Evolutionary conservation across 2,797 vertebrate genomes (phyloP).

Genomic region (Sciurus carolinensis): DNA sequence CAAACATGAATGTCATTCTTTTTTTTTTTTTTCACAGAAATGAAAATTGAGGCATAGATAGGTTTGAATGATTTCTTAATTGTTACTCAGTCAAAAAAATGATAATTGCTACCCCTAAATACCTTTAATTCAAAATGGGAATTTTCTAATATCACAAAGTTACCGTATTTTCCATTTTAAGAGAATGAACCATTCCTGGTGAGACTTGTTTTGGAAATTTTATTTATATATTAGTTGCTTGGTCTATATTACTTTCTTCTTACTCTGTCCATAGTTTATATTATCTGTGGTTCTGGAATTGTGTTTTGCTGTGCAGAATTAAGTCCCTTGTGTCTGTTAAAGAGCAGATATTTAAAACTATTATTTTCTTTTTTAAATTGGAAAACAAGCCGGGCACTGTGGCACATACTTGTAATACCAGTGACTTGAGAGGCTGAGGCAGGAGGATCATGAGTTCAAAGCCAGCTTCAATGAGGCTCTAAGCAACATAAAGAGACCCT

Average conservation of each 20-base stretch:
- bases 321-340: background rate
- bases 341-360: slow-evolving; percentile 14
- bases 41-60: background rate
- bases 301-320: background rate
- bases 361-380: background rate
- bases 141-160: background rate
- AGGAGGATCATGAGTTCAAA: too few species aligned
- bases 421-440: too few species aligned
- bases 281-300: background rate
- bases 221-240: background rate
- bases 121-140: background rate
- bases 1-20: background rate
- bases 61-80: slow-evolving; percentile 28
- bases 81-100: background rate
- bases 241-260: background rate
- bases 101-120: background rate
- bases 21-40: background rate
- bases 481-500: too few species aligned
- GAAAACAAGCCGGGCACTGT: too few species aligned
- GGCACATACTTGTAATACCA: too few species aligned
- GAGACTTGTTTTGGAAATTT: background rate
- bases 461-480: too few species aligned
- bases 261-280: background rate
- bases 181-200: background rate
- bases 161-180: background rate